Base-by-base conservation (phyloP, 2,888 invertebrate genomes). In the Eupithecia exiguata region DNA sequence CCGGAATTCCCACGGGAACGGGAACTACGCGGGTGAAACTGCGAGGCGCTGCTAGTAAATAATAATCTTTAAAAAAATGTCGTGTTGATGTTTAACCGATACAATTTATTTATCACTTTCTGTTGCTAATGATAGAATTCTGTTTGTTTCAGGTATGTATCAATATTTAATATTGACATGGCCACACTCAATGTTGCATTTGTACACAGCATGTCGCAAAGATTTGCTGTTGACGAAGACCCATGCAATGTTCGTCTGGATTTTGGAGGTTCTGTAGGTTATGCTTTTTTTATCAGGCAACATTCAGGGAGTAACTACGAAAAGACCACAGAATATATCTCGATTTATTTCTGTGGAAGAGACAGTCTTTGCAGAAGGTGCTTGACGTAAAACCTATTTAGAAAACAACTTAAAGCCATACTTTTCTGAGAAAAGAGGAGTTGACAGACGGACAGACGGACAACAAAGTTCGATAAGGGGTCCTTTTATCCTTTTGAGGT, bases 101-200 rank as follows among this genome's bases (percentile, higher is more conserved):
- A 63, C 62, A 63, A 62, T 62, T 40, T 38, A 36, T 61, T 61
- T 40, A 66, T 40, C 12, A 58, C 0, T 25, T 14, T 14, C 66
- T 43, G 66, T 66, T 68, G 61, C 46, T 73, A 62, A 74, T 61
- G 7, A 72, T 70, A 53, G 49, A 65, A 63, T 62, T 73, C 70
- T 73, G 30, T 74, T 78, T 78, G 78, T 78, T 78, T 10, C 77
- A 78, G 78, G 78, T 78, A 78, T 71, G 78, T 78, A 70, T 53
- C 68, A 72, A 68, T 40, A 72, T 70, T 36, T 61, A 72, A 68
- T 36, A 70, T 70, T 36, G 67, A 76, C 58, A 46, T 66, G 40
- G 63, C 62, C 7, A 30, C 35, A 62, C 35, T 62, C 35, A 62
- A 35, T 35, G 35, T 14, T 18, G 16, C 35, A 4, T 62, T 62